Evolutionary conservation across 2,797 vertebrate genomes (phyloP).

Genomic region (Odontamblyopus rebecca): DNA sequence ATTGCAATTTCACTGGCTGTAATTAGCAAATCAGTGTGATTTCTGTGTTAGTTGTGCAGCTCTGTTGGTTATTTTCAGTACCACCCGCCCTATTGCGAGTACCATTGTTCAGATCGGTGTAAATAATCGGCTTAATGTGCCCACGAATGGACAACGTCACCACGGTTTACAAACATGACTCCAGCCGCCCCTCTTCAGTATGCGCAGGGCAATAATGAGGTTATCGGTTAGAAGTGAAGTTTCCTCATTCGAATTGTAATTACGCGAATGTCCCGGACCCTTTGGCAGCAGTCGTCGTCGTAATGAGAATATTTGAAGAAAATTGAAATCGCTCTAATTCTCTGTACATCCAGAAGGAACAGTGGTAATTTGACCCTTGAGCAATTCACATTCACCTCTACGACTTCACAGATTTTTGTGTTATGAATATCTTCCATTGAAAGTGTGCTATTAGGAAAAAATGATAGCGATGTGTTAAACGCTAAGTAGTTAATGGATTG

Average conservation of each 20-base stretch:
- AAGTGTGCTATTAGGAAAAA: no score
- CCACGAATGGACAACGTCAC: constrained; percentile 62
- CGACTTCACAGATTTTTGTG: background rate
- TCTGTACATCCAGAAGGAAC: constrained; percentile 65
- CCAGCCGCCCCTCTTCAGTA: constrained; percentile 58
- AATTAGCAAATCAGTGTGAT: background rate
- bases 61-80: no score
- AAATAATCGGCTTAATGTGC: constrained; percentile 17
- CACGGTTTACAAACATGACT: constrained; percentile 56
- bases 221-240: constrained; percentile 78
- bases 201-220: constrained; percentile 67
- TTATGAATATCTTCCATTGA: no score
- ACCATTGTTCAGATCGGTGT: background rate
- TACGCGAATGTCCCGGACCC: constrained; percentile 68
- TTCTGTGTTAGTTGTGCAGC: background rate
- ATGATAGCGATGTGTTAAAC: constrained; percentile 48
- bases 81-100: background rate
- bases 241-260: constrained; percentile 77
- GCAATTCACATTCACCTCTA: constrained; percentile 33
- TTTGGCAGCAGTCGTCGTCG: constrained; percentile 65
- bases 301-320: constrained; percentile 79
- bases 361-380: constrained; percentile 73
- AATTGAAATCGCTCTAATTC: constrained; percentile 74
- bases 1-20: no score
- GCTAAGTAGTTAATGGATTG: constrained; percentile 65